These are phyloP conservation scores for Astropecten irregularis DNA, from an alignment of 53 echinoderm and acorn worm genomes.

Conservation along the genomic window DNA sequence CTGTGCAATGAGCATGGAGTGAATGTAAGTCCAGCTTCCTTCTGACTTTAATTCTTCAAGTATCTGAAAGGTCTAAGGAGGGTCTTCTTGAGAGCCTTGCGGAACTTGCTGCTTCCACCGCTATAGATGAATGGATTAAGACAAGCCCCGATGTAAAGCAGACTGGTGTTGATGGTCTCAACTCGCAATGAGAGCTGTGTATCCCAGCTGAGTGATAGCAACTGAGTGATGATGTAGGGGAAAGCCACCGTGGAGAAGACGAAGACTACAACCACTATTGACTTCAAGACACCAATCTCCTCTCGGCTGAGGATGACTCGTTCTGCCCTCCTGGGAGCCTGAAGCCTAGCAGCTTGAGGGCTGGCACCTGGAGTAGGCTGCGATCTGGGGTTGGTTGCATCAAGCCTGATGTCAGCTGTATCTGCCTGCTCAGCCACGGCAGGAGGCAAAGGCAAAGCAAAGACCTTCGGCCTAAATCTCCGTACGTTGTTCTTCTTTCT, in stretches of 20 bases:
- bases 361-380: too few relatives aligned
- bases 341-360: too few relatives aligned
- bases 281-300: slow-evolving; percentile 14
- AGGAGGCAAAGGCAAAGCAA: too few relatives aligned
- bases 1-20: too few relatives aligned
- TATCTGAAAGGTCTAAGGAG: too few relatives aligned
- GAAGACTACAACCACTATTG: slow-evolving; percentile 21
- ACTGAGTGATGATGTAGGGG: slow-evolving; percentile 36
- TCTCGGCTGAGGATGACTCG: not conserved
- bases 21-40: too few relatives aligned
- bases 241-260: not conserved
- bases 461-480: not conserved
- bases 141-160: slow-evolving; percentile 7
- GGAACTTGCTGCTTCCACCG: slow-evolving; percentile 17
- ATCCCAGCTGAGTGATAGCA: slow-evolving; percentile 3
- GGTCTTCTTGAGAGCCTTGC: slow-evolving; percentile 27
- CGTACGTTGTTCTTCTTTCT: not conserved
- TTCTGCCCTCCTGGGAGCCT: not conserved
- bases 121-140: slow-evolving; percentile 57
- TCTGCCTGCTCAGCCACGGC: not conserved
- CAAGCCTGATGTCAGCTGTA: too few relatives aligned
- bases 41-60: too few relatives aligned
- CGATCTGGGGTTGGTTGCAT: too few relatives aligned
- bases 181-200: not conserved
- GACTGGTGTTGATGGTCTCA: not conserved